Percentiles rank a stretch among this genome's conserved stretches.
phyloP scores from a whole-genome alignment of 2,113 vertebrate genomes.

The Plotosus lineatus region DNA sequence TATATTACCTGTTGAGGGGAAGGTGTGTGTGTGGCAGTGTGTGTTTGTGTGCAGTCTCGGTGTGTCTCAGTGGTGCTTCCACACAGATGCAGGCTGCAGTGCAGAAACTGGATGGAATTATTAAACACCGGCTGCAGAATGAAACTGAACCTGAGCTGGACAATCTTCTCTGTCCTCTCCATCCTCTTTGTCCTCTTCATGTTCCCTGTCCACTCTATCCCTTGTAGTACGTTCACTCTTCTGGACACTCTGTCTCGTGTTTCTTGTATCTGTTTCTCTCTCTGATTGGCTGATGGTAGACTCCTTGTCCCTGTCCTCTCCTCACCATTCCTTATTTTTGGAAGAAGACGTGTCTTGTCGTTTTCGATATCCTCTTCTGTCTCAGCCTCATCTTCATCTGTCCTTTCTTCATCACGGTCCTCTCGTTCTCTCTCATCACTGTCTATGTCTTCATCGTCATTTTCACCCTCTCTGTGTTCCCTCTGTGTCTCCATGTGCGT shows the following conservation, averaged over 20 bases:
- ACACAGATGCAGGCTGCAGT: constrained; percentile 74
- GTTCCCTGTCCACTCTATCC: background rate
- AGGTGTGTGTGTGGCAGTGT: constrained; percentile 31
- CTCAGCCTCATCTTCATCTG: background rate
- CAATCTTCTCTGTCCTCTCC: background rate
- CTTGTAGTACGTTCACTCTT: background rate
- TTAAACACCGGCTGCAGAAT: constrained; percentile 69
- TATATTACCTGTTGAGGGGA: constrained; percentile 64
- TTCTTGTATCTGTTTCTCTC: background rate
- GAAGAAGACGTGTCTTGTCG: background rate
- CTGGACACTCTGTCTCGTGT: background rate
- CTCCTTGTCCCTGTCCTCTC: background rate
- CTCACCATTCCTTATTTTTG: background rate
- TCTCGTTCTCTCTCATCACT: background rate
- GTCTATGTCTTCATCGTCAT: background rate
- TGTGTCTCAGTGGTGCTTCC: background rate
- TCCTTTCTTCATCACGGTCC: background rate
- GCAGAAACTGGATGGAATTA: constrained; percentile 76
- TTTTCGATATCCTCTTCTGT: background rate
- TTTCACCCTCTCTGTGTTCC: background rate
- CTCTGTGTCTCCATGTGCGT: constrained; percentile 29
- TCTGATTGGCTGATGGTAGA: background rate
- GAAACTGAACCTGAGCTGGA: constrained; percentile 70
- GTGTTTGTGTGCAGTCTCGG: constrained; percentile 48
- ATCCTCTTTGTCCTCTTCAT: background rate